Evolutionary conservation across 2,888 invertebrate species (phyloP).

Genomic region (Megaustenia siamemsis): DNA sequence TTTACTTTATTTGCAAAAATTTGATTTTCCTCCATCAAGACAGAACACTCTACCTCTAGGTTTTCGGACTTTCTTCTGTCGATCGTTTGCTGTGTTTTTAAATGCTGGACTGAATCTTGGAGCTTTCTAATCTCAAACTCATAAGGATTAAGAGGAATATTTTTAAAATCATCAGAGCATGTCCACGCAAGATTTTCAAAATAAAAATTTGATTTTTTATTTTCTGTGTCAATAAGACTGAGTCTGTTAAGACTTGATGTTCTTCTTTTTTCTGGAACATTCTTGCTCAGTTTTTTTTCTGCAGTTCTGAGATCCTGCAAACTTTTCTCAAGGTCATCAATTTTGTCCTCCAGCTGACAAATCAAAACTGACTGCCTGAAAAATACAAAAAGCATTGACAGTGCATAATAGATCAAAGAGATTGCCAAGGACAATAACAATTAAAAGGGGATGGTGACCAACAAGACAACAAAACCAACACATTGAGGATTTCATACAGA

Average conservation of each 20-base stretch:
- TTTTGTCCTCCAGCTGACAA: slow-evolving; percentile 89
- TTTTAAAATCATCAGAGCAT: slow-evolving; percentile 70
- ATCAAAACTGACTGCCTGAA: slow-evolving; percentile 82
- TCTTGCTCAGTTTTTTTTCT: slow-evolving; percentile 64
- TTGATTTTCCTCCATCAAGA: slow-evolving; percentile 73
- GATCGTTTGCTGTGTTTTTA: slow-evolving; percentile 71
- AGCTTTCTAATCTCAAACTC: slow-evolving; percentile 74
- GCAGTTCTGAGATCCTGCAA: slow-evolving; percentile 85
- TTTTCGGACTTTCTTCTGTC: slow-evolving; percentile 73
- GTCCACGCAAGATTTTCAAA: slow-evolving; percentile 72
- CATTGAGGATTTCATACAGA: too few species aligned
- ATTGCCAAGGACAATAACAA: too few species aligned
- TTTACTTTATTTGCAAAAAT: slow-evolving; percentile 68
- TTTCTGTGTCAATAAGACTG: slow-evolving; percentile 49
- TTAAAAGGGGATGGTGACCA: too few species aligned
- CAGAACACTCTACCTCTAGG: slow-evolving; percentile 70
- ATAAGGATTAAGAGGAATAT: slow-evolving; percentile 71
- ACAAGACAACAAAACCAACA: too few species aligned
- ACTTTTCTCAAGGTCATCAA: slow-evolving; percentile 90
- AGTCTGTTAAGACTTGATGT: slow-evolving; percentile 69
- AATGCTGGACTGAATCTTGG: slow-evolving; percentile 72
- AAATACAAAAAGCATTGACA: background rate
- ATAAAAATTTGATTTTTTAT: slow-evolving; percentile 61
- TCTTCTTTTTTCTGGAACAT: slow-evolving; percentile 69
- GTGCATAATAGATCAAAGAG: too few species aligned